These are phyloP conservation scores for Xyrichtys novacula DNA, from an alignment of 2,797 vertebrate genomes.

Conservation along the genomic window DNA sequence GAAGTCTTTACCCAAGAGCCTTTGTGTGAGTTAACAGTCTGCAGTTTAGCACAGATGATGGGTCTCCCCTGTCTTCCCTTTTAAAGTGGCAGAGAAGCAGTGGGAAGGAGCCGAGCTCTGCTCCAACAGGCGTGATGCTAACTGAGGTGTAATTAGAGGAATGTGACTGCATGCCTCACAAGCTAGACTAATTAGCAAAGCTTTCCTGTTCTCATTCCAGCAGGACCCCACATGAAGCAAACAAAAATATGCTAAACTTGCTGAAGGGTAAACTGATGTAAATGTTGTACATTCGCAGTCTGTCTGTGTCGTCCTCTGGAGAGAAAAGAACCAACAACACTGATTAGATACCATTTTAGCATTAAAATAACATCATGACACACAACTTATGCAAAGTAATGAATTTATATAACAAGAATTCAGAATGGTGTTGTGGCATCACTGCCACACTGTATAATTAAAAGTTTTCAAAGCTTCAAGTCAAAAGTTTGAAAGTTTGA, in stretches of 20 bases:
- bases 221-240: slow-evolving; percentile 14
- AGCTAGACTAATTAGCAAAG: slow-evolving; percentile 66
- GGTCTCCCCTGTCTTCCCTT: background rate
- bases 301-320: slow-evolving; percentile 11
- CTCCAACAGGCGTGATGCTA: slow-evolving; percentile 34
- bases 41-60: slow-evolving; percentile 7
- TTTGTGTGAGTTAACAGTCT: background rate
- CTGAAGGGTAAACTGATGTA: slow-evolving; percentile 31
- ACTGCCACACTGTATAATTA: no score
- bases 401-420: background rate
- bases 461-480: no score
- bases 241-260: slow-evolving; percentile 12
- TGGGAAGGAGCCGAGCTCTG: slow-evolving; percentile 16
- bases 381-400: background rate
- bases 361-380: background rate
- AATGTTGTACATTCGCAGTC: slow-evolving; percentile 27
- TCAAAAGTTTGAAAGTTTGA: no score
- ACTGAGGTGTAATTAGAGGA: slow-evolving; percentile 50
- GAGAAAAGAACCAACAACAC: background rate
- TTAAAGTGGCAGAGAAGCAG: slow-evolving; percentile 18
- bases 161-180: slow-evolving; percentile 38
- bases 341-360: background rate
- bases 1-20: slow-evolving; percentile 11
- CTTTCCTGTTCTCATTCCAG: slow-evolving; percentile 48
- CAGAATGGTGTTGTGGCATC: background rate